Percentiles rank a stretch among this genome's conserved stretches.
Conservation (phyloP, 2,888 invertebrate genomes). For the Tetanocera ferruginea region DNA sequence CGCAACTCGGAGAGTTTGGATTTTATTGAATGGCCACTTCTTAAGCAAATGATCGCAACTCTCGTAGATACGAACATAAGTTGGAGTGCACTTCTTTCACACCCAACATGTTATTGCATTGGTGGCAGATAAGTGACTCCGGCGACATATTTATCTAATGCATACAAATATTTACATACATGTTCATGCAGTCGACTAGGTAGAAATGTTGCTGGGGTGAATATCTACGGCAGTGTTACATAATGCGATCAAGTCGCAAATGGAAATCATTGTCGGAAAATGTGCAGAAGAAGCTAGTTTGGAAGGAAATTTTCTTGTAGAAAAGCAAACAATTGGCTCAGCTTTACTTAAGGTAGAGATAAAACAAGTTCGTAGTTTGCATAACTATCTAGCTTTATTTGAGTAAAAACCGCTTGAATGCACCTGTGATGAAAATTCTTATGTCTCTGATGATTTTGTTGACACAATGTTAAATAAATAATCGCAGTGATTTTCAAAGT, state of each 20-base stretch:
- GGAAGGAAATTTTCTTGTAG: too few species aligned
- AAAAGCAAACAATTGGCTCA: too few species aligned
- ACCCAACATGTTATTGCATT: background rate
- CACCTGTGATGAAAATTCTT: too few species aligned
- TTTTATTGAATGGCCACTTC: constrained; percentile 9
- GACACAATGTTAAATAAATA: too few species aligned
- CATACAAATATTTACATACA: constrained; percentile 7
- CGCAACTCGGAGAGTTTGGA: background rate
- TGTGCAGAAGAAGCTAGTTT: background rate
- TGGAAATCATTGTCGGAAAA: constrained; percentile 9
- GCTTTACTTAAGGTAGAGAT: too few species aligned
- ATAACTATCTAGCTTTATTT: too few species aligned
- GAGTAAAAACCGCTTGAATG: too few species aligned
- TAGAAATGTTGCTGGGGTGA: background rate
- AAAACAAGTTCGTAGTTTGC: too few species aligned
- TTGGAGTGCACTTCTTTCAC: background rate
- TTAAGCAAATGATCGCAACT: background rate
- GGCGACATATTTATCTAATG: constrained; percentile 28
- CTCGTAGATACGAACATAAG: background rate
- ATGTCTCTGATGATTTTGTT: too few species aligned
- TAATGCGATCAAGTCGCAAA: background rate
- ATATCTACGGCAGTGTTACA: background rate
- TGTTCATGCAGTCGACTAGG: background rate
- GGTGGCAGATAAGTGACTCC: constrained; percentile 1
- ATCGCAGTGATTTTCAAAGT: too few species aligned